Percentiles rank a stretch among this genome's conserved stretches.
Conservation (phyloP, 2,797 vertebrate genomes). For the Australoheros facetus region DNA sequence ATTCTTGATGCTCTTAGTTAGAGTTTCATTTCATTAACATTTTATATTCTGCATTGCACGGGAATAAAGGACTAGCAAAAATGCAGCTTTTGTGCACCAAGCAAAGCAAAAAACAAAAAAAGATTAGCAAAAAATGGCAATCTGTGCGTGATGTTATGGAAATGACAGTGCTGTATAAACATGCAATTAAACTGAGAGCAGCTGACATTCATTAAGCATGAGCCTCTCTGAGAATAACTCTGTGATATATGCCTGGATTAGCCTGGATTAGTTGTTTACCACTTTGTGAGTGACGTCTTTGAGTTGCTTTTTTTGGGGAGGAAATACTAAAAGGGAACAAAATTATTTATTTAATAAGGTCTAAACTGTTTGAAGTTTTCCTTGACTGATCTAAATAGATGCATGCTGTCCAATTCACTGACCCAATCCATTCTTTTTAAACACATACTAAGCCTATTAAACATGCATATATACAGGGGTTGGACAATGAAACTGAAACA, state of each 20-base stretch:
- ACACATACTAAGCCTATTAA: not conserved
- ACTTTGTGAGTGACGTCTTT: slow-evolving; percentile 44
- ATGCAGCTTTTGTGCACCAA: not conserved
- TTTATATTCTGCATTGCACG: not conserved
- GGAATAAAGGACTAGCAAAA: not conserved
- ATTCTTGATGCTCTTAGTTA: not conserved
- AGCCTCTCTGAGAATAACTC: slow-evolving; percentile 55
- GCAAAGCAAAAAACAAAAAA: not conserved
- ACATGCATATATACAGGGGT: not conserved
- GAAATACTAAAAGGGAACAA: slow-evolving; percentile 21
- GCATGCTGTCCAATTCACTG: slow-evolving; percentile 6
- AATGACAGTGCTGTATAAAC: slow-evolving; percentile 52
- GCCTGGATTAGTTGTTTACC: slow-evolving; percentile 28
- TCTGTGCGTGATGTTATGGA: slow-evolving; percentile 30
- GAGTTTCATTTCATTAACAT: not conserved
- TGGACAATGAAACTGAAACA: too few species aligned
- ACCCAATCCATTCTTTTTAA: not conserved
- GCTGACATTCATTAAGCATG: slow-evolving; percentile 64
- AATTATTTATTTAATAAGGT: slow-evolving; percentile 13
- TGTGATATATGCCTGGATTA: slow-evolving; percentile 25
- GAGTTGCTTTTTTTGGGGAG: slow-evolving; percentile 22
- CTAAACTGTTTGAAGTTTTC: slow-evolving; percentile 15
- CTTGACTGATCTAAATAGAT: slow-evolving; percentile 16
- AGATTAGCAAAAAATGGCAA: not conserved
- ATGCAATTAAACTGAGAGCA: slow-evolving; percentile 55